phyloP scores from a whole-genome alignment of 2,888 invertebrate species.

The Dioctria rufipes region DNA sequence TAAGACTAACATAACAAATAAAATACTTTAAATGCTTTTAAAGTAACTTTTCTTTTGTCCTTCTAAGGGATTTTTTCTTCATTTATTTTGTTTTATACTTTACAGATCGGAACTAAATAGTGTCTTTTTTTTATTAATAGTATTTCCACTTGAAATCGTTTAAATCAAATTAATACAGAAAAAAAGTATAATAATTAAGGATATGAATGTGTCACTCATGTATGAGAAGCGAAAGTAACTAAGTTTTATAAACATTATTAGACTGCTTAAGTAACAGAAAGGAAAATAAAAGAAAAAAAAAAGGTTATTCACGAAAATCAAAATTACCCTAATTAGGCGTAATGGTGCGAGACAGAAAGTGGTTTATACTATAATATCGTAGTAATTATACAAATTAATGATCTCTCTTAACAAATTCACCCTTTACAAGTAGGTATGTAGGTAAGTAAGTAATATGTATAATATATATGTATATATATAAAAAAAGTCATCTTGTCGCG shows the following conservation, averaged over 20 bases:
- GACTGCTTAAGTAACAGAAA: no score
- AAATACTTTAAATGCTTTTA: slow-evolving; percentile 45
- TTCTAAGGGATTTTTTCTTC: background rate
- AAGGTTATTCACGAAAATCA: slow-evolving; percentile 22
- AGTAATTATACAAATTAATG: background rate
- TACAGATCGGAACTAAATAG: slow-evolving; percentile 30
- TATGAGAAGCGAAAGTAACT: no score
- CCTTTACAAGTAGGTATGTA: background rate
- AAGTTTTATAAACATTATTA: no score
- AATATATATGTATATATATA: no score
- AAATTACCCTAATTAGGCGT: slow-evolving; percentile 8
- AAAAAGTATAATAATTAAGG: no score
- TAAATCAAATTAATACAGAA: no score
- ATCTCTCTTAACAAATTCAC: background rate
- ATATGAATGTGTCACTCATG: no score
- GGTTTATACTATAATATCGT: no score
- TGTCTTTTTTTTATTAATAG: slow-evolving; percentile 40
- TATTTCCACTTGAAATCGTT: background rate
- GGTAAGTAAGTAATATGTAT: no score
- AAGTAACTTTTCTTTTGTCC: slow-evolving; percentile 25
- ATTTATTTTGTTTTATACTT: background rate
- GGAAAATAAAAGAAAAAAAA: no score
- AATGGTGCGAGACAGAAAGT: no score
- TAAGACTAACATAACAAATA: slow-evolving; percentile 34
- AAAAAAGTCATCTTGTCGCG: slow-evolving; percentile 12